Conservation (phyloP, 2,113 vertebrate species). For the Bagarius yarrelli region DNA sequence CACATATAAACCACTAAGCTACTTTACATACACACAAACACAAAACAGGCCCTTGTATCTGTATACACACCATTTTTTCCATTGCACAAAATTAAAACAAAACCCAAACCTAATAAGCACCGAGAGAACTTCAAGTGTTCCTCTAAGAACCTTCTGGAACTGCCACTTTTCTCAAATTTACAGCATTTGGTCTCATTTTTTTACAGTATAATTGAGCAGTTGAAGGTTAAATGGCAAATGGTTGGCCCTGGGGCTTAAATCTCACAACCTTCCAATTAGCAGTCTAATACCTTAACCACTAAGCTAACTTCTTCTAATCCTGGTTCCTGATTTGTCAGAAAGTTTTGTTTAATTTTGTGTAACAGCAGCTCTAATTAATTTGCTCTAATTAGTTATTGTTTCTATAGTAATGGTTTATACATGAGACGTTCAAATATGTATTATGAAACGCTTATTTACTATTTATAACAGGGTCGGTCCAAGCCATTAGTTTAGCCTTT, state of each 20-base stretch:
- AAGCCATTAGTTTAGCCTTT: too few species aligned
- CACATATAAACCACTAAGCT: constrained; percentile 29
- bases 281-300: too few species aligned
- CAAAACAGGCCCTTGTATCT: constrained; percentile 7
- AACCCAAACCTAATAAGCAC: background rate
- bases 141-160: background rate
- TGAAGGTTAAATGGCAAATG: too few species aligned
- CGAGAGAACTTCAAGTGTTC: background rate
- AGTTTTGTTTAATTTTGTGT: background rate
- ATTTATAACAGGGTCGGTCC: too few species aligned
- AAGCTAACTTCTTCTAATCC: background rate
- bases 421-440: background rate
- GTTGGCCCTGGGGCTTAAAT: too few species aligned
- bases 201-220: too few species aligned
- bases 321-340: background rate
- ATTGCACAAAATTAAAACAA: background rate
- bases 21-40: background rate
- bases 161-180: too few species aligned
- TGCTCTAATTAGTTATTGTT: background rate
- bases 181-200: too few species aligned
- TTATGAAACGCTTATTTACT: background rate
- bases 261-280: too few species aligned
- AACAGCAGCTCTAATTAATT: background rate
- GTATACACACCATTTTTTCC: background rate
- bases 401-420: background rate